A percentile compares a stretch with the other conserved stretches of the same genome.
Conservation (phyloP, 2,888 invertebrate species). For the Celastrina argiolus region DNA sequence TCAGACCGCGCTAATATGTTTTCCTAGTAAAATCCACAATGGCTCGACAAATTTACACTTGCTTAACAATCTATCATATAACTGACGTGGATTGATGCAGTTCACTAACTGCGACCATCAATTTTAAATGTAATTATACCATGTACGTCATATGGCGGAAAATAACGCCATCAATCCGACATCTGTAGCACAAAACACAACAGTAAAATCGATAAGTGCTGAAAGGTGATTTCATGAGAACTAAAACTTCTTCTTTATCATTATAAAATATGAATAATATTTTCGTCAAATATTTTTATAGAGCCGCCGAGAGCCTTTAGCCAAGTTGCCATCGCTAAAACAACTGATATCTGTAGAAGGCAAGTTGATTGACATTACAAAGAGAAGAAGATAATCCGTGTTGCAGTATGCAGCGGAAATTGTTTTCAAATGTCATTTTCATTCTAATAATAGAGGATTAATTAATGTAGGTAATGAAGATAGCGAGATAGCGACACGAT, state of each 20-base stretch:
- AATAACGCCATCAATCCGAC: background rate
- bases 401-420: background rate
- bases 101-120: conserved; percentile 10
- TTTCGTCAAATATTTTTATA: too few relatives aligned
- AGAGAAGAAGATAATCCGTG: background rate
- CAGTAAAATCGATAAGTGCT: too few relatives aligned
- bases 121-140: conserved; percentile 17
- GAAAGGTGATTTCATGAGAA: too few relatives aligned
- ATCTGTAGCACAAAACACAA: background rate
- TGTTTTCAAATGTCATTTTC: background rate
- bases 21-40: background rate
- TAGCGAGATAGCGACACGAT: background rate
- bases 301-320: too few relatives aligned
- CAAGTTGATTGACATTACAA: background rate
- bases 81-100: conserved; percentile 18
- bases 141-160: background rate
- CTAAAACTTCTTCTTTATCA: too few relatives aligned
- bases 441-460: background rate
- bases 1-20: background rate
- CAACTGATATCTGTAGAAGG: background rate
- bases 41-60: conserved; percentile 1
- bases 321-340: too few relatives aligned
- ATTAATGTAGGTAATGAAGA: background rate
- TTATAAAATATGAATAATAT: too few relatives aligned
- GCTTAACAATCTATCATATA: conserved; percentile 6